Evolutionary conservation across 2,113 vertebrate species (phyloP), one percentile per base, ranked within the genome.

Genomic region (Dryoscopus gambensis): DNA sequence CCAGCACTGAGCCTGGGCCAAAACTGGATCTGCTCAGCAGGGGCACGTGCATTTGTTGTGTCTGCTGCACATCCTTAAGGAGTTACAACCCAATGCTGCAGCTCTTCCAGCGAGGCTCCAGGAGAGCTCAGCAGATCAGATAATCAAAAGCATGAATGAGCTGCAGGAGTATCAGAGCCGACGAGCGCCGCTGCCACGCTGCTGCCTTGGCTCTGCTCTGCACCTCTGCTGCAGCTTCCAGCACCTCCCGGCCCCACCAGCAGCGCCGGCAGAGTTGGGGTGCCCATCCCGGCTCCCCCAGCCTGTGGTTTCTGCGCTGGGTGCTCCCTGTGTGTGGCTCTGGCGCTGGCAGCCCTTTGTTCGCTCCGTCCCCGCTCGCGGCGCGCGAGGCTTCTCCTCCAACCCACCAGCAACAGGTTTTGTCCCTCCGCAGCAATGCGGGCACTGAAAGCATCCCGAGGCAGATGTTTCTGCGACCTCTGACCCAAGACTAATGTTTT

Each of bases 401-500:
- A 74, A 94, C 12, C 95, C 84, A 84, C 56, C 97, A 96, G 96
- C 98, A 98, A 98, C 97, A 98, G 97, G 98, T 97, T 95, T 28
- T 68, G 62, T 94, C 82, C 86, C 39, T 98, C 97, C 90, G 93
- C 93, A 98, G 98, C 98, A 98, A 98, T 98, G 98, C 70, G 40
- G 96, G 93, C 97, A 97, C 98, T 85, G 96, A 97, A 96, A 96
- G 98, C 96, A 95, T 97, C 96, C 82, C 7, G 50, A 97, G 98
- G 98, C 99, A 99, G 99, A 99, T 99, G 99, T 98, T 98, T 97
- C 96, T 73, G 85, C 24, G 98, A 99, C 99, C 99, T 99, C 97
- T 99, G 98, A 99, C 98, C 99, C 98, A 42, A 68, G 94, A 97
- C 98, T 97, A 96, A 98, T 98, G 98, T 97, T 98, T 98, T 98